Evolutionary conservation across 2,888 invertebrate species (phyloP).

Genomic region (Villa cingulata): DNA sequence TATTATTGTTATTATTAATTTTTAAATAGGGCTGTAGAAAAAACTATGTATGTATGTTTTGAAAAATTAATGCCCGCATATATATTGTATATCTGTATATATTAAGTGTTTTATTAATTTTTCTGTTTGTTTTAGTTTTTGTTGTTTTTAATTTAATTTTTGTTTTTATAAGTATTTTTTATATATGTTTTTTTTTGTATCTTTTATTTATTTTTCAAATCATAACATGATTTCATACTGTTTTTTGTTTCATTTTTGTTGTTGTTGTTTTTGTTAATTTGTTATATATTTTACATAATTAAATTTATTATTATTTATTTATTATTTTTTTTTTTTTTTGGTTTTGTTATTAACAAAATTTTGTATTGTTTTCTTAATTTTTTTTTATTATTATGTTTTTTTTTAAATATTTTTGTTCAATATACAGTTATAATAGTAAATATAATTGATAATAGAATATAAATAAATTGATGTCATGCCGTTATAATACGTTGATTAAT

Average conservation of each 20-base stretch:
- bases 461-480: constrained; percentile 15
- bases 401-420: not conserved
- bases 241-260: too few species aligned
- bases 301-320: not conserved
- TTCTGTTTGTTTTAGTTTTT: not conserved
- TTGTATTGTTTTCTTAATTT: not conserved
- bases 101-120: not conserved
- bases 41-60: too few species aligned
- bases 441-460: constrained; percentile 8
- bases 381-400: not conserved
- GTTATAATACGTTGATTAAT: constrained; percentile 13
- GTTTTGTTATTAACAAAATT: not conserved
- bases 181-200: not conserved
- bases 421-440: constrained; percentile 5
- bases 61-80: too few species aligned
- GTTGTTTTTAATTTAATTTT: not conserved
- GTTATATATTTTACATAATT: too few species aligned
- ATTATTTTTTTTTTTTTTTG: not conserved
- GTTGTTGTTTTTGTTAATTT: too few species aligned
- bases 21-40: too few species aligned
- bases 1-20: too few species aligned
- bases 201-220: too few species aligned
- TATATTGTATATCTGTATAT: too few species aligned
- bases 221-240: too few species aligned
- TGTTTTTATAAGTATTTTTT: not conserved